Percentiles rank a stretch among this genome's conserved stretches.
These are phyloP conservation scores for Catharus minimus DNA, from an alignment of 2,113 vertebrate genomes.

Conservation along the genomic window DNA sequence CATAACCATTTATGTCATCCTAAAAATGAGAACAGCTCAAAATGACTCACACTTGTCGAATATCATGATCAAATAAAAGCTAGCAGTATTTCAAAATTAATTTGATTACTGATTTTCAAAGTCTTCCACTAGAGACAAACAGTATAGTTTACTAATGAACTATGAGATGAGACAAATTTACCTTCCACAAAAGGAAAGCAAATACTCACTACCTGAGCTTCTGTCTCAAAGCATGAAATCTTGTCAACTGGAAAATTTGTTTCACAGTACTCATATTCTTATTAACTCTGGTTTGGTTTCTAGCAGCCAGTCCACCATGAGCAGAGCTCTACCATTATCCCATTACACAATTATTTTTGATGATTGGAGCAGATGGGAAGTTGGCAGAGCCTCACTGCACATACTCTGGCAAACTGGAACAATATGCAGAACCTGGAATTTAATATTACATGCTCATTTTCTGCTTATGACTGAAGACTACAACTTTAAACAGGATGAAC, in stretches of 20 bases:
- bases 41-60: not conserved
- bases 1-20: not conserved
- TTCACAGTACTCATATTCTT: not conserved
- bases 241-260: not conserved
- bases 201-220: not conserved
- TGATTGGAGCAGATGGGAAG: not conserved
- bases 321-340: not conserved
- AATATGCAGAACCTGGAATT: conserved; percentile 1
- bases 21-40: not conserved
- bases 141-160: not conserved
- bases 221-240: not conserved
- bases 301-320: not conserved
- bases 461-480: not conserved
- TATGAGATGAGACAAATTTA: not conserved
- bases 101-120: not conserved
- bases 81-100: not conserved
- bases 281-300: not conserved
- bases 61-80: not conserved
- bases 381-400: not conserved
- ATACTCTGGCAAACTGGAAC: not conserved
- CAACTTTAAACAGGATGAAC: not conserved
- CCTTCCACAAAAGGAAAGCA: not conserved
- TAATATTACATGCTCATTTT: conserved; percentile 18
- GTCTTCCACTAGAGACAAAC: not conserved
- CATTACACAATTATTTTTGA: not conserved